Base-by-base conservation (phyloP, 2,888 invertebrate genomes). In the Thymelicus acteon region DNA sequence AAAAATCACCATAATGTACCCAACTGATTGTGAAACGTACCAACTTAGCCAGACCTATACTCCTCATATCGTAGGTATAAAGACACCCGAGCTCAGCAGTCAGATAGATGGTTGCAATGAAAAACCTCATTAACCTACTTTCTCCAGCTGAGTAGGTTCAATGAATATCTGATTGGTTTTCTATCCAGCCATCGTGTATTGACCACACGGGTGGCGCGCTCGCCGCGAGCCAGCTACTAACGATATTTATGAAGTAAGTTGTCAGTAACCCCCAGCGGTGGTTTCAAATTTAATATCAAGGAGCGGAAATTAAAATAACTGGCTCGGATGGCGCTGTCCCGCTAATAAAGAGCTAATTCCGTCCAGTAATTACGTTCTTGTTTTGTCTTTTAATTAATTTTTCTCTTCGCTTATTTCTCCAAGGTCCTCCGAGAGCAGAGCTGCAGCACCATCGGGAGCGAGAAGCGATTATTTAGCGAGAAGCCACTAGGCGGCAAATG, bases 311-410 rank as follows among this genome's bases (percentile, higher is more conserved):
- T 69, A 57, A 63, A 67, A 67, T 60, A 31, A 69, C 39, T 63
- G 48, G 37, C 47, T 13, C 40, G 47, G 37, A 19, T 58, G 58
- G 47, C 44, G 47, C 12, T 19, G 69, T 47, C 54, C 19, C 39
- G 47, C 57, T 58, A 69, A 63, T 69, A 69, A 63, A 63, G 58
- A 48, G 49, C 47, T 48, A 48, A 58, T 63, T 63, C 63, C 24
- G 69, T 48, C 58, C 39, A 10, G 49, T 69, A 69, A 69, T 69
- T 61, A 62, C 62, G 57, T 68, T 62, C 68, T 57, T 62, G 68
- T 62, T 63, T 69, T 69, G 69, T 69, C 63, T 69, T 63, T 69
- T 63, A 69, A 63, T 69, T 63, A 63, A 58, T 63, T 69, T 58
- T 63, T 69, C 62, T 63, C 63, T 63, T 63, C 69, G 39, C 58